These are phyloP conservation scores for Caenorhabditis sulstoni DNA, from an alignment of 2,888 invertebrate species.

Conservation along the genomic window DNA sequence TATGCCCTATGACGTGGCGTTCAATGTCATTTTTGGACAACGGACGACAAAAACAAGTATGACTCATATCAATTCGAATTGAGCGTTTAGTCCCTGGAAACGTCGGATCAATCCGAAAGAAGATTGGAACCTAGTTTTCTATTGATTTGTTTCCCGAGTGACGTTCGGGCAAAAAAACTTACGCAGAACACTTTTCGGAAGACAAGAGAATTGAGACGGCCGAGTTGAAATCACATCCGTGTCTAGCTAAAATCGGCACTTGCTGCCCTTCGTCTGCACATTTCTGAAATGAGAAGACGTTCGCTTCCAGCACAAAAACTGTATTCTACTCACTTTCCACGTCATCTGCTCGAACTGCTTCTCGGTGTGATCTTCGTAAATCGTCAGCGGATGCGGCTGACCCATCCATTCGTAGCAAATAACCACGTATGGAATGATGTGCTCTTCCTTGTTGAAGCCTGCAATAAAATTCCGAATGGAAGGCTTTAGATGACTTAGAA, in stretches of 20 bases:
- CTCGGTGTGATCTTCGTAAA: slow-evolving; percentile 39
- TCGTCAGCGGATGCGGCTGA: slow-evolving; percentile 64
- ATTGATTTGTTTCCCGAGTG: too few species aligned
- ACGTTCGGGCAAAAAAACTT: slow-evolving; percentile 21
- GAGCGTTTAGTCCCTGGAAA: too few species aligned
- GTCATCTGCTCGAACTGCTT: slow-evolving; percentile 44
- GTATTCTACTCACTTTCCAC: slow-evolving; percentile 41
- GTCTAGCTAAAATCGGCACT: slow-evolving; percentile 45
- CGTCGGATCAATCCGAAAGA: too few species aligned
- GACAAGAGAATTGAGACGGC: slow-evolving; percentile 47
- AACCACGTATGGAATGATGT: slow-evolving; percentile 55
- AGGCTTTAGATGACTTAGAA: background rate
- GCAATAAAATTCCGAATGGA: background rate
- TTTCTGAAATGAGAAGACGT: slow-evolving; percentile 44
- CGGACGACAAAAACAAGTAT: slow-evolving; percentile 17
- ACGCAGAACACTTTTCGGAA: slow-evolving; percentile 37
- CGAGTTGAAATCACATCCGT: slow-evolving; percentile 45
- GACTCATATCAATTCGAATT: slow-evolving; percentile 9
- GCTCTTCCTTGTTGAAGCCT: slow-evolving; percentile 57
- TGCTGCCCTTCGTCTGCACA: slow-evolving; percentile 42
- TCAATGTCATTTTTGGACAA: background rate
- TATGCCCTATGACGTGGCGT: slow-evolving; percentile 47
- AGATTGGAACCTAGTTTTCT: too few species aligned
- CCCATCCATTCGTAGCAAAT: slow-evolving; percentile 70
- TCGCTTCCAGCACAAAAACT: background rate